phyloP scores from a whole-genome alignment of 2,797 vertebrate species.

The Pipistrellus kuhlii region DNA sequence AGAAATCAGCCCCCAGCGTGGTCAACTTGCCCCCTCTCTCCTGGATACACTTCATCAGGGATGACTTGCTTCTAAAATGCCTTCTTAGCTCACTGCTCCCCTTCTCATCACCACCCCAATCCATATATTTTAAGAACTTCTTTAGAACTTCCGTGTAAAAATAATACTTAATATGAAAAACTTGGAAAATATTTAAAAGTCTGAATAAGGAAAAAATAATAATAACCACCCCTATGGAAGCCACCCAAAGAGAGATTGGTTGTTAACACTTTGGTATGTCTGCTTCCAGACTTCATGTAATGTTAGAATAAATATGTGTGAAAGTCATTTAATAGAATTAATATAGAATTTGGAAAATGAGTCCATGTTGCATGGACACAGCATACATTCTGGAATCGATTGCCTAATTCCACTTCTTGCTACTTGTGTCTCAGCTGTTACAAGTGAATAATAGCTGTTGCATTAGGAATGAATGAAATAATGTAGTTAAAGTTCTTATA shows the following conservation, averaged over 20 bases:
- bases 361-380: not conserved
- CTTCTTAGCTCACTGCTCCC: not conserved
- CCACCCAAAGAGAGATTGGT: slow-evolving; percentile 3
- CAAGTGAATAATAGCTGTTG: not conserved
- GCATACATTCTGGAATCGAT: not conserved
- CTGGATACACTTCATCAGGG: not conserved
- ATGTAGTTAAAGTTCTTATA: not conserved
- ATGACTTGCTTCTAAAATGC: not conserved
- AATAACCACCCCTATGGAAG: not conserved
- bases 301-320: not conserved
- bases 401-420: not conserved
- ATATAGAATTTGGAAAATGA: slow-evolving; percentile 43
- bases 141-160: not conserved
- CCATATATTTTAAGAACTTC: not conserved
- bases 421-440: not conserved
- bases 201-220: not conserved
- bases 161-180: slow-evolving; percentile 35
- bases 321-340: slow-evolving; percentile 13
- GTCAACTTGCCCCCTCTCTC: not conserved
- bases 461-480: not conserved
- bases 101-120: not conserved
- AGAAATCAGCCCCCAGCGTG: not conserved
- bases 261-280: not conserved
- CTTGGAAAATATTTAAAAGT: slow-evolving; percentile 35
- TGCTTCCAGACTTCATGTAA: slow-evolving; percentile 17